Evolutionary conservation across 2,888 invertebrate species (phyloP).

Genomic region (Danaus chrysippus): DNA sequence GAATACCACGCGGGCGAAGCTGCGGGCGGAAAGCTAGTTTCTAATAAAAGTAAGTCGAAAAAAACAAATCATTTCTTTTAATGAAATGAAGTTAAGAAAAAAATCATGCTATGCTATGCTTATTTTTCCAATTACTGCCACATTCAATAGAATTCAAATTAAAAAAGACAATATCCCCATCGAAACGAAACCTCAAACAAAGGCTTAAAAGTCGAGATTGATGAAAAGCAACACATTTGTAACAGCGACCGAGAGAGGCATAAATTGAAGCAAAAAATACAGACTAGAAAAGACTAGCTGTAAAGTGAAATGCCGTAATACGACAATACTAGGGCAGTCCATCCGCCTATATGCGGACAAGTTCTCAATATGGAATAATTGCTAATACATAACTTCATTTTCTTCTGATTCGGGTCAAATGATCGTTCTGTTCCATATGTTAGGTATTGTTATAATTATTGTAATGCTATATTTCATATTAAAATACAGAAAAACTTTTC

Average conservation of each 20-base stretch:
- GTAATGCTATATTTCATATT: background rate
- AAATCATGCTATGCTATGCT: too few species aligned
- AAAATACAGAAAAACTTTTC: constrained; percentile 7
- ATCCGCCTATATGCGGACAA: constrained; percentile 40
- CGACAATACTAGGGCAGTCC: constrained; percentile 46
- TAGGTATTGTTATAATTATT: constrained; percentile 8
- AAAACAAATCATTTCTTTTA: too few species aligned
- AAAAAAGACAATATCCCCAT: constrained; percentile 1
- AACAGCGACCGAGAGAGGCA: constrained; percentile 20
- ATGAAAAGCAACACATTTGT: constrained; percentile 32
- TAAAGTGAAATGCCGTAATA: constrained; percentile 41
- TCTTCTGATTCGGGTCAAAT: background rate
- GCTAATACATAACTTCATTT: constrained; percentile 23
- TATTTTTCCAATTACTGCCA: too few species aligned
- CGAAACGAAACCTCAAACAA: constrained; percentile 9
- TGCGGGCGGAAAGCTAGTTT: too few species aligned
- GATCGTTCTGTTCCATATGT: background rate
- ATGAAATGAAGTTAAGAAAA: too few species aligned
- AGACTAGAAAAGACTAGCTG: constrained; percentile 39
- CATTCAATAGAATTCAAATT: background rate
- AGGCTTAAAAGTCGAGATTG: constrained; percentile 24
- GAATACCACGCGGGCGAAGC: too few species aligned
- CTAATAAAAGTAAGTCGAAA: too few species aligned
- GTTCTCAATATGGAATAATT: constrained; percentile 33
- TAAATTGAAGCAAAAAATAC: constrained; percentile 42